Evolutionary conservation across 2,113 vertebrate genomes (phyloP), one percentile per base, ranked within the genome.

Genomic region (Macquaria australasica): DNA sequence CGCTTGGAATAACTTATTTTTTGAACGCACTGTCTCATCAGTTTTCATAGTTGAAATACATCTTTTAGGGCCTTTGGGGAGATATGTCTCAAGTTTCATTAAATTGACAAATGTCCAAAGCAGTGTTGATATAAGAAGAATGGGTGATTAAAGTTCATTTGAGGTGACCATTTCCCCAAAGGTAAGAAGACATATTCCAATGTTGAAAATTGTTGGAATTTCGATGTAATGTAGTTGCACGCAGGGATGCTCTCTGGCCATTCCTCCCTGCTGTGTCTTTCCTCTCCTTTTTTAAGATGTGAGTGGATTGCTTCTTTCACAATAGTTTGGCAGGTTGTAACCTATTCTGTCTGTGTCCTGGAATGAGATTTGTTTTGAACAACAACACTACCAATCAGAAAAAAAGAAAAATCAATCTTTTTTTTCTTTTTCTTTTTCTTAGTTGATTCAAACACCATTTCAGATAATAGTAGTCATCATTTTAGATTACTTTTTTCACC

Each of bases 51-150:
- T 89, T 79, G 66, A 86, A 82, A 85, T 91, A 58, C 39, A 79
- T 84, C 56, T 83, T 79, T 74, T 39, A 75, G 84, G 71, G 68
- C 79, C 83, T 90, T 89, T 89, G 83, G 85, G 87, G 83, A 87
- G 48, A 80, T 53, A 45, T 81, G 18, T 28, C 7, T 71, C 9
- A n/a, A 34, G 48, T 56, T 81, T 69, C 6, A 55, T 66, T 34
- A 58, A 73, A 78, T 21, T 56, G 41, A 74, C 25, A 67, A 43
- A 56, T 60, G 55, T n/a, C 14, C 25, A 74, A 74, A 55, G 51
- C 34, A 16, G 63, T 21, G 10, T 62, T 60, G 6, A 45, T 12
- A 71, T 74, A 3, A 64, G 23, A 66, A 66, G 10, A 20, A 0
- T 62, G 43, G 62, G 12, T 55, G 11, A 43, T 16, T 6, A 79